Evolutionary conservation across 2,888 invertebrate species (phyloP).

Genomic region (Laspeyria flexula): DNA sequence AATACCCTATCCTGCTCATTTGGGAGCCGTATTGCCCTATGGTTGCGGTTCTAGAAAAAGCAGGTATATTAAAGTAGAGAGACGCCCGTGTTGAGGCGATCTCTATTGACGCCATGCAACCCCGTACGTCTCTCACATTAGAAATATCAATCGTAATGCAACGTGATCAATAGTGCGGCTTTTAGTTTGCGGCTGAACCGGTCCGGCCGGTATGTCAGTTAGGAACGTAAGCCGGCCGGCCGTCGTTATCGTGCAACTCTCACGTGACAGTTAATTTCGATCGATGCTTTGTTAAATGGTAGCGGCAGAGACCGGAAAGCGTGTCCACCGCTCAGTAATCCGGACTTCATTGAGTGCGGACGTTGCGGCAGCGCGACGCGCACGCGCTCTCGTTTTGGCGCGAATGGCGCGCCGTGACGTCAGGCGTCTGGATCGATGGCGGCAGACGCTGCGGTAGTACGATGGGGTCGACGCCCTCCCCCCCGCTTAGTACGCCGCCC

Average conservation of each 20-base stretch:
- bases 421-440: constrained; percentile 86
- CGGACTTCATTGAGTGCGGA: constrained; percentile 81
- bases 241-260: constrained; percentile 62
- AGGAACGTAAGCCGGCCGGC: constrained; percentile 49
- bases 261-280: constrained; percentile 71
- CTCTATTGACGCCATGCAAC: constrained; percentile 81
- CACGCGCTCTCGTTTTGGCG: constrained; percentile 85
- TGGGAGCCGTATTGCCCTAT: constrained; percentile 78
- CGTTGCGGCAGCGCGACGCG: constrained; percentile 80
- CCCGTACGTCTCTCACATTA: constrained; percentile 84
- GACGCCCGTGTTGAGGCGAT: constrained; percentile 85
- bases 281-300: constrained; percentile 67
- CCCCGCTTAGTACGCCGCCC: constrained; percentile 58
- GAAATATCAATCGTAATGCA: constrained; percentile 33
- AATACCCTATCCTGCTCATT: constrained; percentile 74
- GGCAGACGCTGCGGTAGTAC: constrained; percentile 86
- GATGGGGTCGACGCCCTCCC: constrained; percentile 81
- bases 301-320: constrained; percentile 71
- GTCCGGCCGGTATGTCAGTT: constrained; percentile 53
- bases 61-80: constrained; percentile 79
- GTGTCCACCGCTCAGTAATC: constrained; percentile 77
- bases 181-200: constrained; percentile 47
- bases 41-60: constrained; percentile 83
- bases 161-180: constrained; percentile 47
- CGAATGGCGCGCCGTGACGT: constrained; percentile 85